Evolutionary conservation across 2,888 invertebrate species (phyloP).

Genomic region (Monoplex corrugatus): DNA sequence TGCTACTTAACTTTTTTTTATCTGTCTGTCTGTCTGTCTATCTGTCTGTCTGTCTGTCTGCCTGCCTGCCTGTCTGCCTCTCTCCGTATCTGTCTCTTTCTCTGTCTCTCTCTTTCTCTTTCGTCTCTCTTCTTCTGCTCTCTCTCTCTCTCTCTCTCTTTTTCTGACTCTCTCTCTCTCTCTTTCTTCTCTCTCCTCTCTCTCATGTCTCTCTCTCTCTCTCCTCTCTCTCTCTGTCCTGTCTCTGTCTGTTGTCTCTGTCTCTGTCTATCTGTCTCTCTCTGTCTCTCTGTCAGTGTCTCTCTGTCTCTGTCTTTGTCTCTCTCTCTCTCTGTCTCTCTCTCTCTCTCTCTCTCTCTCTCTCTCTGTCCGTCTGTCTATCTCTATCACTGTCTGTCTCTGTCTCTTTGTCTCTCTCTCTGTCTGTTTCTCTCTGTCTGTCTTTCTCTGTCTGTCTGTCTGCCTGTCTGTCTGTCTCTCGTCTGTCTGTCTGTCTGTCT

Average conservation of each 20-base stretch:
- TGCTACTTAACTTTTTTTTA: background rate
- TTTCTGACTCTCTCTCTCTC: background rate
- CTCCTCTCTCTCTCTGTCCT: conserved; percentile 47
- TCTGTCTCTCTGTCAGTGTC: background rate
- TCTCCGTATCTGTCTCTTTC: background rate
- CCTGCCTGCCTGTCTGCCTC: no score
- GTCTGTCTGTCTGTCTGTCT: background rate
- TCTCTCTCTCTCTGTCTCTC: background rate
- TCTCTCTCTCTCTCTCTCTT: background rate
- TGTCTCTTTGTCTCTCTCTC: background rate
- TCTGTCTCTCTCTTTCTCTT: conserved; percentile 3
- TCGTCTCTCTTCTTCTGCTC: conserved; percentile 16
- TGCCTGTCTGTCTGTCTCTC: background rate
- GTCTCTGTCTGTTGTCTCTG: background rate
- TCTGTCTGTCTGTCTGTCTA: background rate
- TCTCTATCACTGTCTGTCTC: background rate
- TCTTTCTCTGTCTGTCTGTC: background rate
- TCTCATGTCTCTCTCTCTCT: conserved; percentile 30
- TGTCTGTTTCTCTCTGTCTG: background rate
- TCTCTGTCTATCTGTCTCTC: background rate
- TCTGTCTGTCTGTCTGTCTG: no score
- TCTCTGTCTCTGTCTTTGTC: background rate
- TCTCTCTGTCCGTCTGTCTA: conserved; percentile 15
- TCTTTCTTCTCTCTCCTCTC: conserved; percentile 30
- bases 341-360: background rate